Percentiles rank a stretch among this genome's conserved stretches.
Evolutionary conservation across 2,113 vertebrate species (phyloP).

Genomic region (Sinocyclocheilus anophthalmus): DNA sequence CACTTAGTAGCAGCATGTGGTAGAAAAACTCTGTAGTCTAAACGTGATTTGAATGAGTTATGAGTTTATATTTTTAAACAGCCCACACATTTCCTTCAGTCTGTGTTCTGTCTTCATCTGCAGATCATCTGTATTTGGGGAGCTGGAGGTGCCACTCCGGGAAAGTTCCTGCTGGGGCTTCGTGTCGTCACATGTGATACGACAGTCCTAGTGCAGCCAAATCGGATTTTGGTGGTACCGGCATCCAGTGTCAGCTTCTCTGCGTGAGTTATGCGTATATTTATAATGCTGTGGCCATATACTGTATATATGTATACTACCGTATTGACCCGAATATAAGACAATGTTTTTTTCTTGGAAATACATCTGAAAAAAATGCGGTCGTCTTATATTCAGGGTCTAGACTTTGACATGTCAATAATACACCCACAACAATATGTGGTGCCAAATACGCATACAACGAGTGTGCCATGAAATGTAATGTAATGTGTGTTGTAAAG

Average conservation of each 20-base stretch:
- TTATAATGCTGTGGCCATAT: no score
- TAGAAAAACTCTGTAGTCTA: not conserved
- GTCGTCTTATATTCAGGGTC: no score
- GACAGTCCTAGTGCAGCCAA: slow-evolving; percentile 86
- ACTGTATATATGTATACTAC: no score
- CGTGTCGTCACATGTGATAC: slow-evolving; percentile 91
- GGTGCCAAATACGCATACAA: no score
- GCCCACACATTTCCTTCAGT: not conserved
- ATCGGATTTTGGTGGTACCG: slow-evolving; percentile 88
- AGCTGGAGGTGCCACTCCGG: slow-evolving; percentile 91
- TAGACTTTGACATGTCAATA: no score
- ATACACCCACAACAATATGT: no score
- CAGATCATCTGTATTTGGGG: slow-evolving; percentile 97
- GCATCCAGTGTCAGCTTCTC: slow-evolving; percentile 92
- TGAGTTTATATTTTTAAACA: not conserved
- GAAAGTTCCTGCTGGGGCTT: slow-evolving; percentile 92
- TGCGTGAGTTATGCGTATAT: slow-evolving; percentile 80
- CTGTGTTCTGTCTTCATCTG: slow-evolving; percentile 32
- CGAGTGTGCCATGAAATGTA: no score
- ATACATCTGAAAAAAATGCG: no score
- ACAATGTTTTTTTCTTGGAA: no score
- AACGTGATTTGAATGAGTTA: not conserved
- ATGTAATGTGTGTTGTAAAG: no score
- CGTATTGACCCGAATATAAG: no score
- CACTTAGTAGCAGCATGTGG: no score